Evolutionary conservation across 2,113 vertebrate genomes (phyloP), one percentile per base, ranked within the genome.

Genomic region (Apistogramma diplotaenia): DNA sequence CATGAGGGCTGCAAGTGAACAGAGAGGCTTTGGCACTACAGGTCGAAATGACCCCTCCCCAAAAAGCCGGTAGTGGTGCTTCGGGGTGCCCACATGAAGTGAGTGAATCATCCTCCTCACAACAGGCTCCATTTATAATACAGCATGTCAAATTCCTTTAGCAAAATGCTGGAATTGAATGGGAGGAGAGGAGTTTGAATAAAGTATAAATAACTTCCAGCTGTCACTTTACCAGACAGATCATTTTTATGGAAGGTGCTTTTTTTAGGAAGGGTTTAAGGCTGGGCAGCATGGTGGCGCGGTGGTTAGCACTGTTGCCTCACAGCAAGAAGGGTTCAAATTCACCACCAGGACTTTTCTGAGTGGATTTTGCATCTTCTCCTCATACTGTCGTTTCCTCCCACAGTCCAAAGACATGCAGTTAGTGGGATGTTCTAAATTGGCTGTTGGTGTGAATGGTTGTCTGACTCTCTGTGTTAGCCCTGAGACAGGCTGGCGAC

Each of bases 171-270:
- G 65, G 43, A 70, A 31, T 1, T 70, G 65, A 70, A 70, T 70
- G 18, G 65, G 65, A 70, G 25, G 65, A 51, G 65, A 31, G 8
- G 2, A n/a, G 43, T 70, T 73, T 83, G 21, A 62, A 71, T 6
- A 46, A 61, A 54, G 13, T 78, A 85, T 74, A 58, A 85, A 87
- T 79, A 85, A 61, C 40, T 80, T 56, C 56, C 77, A 70, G 43
- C 65, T 70, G 65, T 70, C 43, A 6, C 65, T 70, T 70, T 70
- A 46, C 65, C 11, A 18, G 65, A 70, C 6, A 70, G 65, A 51
- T 70, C 65, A 51, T 6, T 73, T 77, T 74, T 79, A 40, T 83
- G 46, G 43, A 78, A 60, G 74, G 73, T 80, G 43, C 46, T 74
- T 85, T 84, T 12, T 75, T 71, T 57, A 67, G 79, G 33, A 70